Percentiles rank a stretch among this genome's conserved stretches.
Evolutionary conservation across 2,888 invertebrate genomes (phyloP).

Genomic region (Hartigia nigra): DNA sequence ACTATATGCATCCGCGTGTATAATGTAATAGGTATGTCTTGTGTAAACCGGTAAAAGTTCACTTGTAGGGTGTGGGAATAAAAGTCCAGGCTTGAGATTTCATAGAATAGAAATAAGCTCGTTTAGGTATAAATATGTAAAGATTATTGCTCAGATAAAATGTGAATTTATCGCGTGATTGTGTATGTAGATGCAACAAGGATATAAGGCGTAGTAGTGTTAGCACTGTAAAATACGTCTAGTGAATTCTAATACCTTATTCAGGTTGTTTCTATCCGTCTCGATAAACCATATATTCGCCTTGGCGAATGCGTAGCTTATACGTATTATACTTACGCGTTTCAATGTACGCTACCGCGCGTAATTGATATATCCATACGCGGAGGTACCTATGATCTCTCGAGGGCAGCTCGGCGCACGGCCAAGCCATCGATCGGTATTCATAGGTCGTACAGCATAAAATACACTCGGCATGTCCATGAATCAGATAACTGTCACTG

Average conservation of each 20-base stretch:
- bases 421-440: slow-evolving; percentile 60
- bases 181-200: background rate
- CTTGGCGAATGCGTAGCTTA: background rate
- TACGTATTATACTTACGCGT: slow-evolving; percentile 12
- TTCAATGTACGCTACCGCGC: slow-evolving; percentile 26
- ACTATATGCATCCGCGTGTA: background rate
- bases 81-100: background rate
- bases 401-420: slow-evolving; percentile 31
- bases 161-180: background rate
- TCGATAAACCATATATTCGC: background rate
- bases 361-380: slow-evolving; percentile 53
- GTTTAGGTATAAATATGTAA: background rate
- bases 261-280: background rate
- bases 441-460: slow-evolving; percentile 66
- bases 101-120: background rate
- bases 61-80: background rate
- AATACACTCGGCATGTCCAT: slow-evolving; percentile 66
- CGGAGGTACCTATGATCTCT: slow-evolving; percentile 51
- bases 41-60: background rate
- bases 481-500: slow-evolving; percentile 67
- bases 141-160: background rate
- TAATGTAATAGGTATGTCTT: background rate
- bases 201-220: background rate
- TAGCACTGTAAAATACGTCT: background rate
- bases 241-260: background rate